phyloP scores from a whole-genome alignment of 2,888 invertebrate genomes.

The Petrolisthes cinctipes region DNA sequence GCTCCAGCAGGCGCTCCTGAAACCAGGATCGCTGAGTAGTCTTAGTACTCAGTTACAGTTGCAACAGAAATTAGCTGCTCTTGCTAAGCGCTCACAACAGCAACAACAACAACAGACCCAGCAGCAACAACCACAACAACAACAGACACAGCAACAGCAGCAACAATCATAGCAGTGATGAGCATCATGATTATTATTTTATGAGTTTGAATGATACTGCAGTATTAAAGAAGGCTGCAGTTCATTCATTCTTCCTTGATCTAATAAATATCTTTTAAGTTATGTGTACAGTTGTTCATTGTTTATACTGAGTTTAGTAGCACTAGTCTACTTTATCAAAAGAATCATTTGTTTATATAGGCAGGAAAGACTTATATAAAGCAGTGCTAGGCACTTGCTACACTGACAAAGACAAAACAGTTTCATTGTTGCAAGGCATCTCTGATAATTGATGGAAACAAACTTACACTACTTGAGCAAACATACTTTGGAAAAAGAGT shows the following conservation, averaged over 20 bases:
- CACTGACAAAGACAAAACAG: too few relatives aligned
- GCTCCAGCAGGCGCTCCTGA: conserved; percentile 49
- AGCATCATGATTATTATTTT: neutral
- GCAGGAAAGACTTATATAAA: too few relatives aligned
- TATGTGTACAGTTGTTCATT: neutral
- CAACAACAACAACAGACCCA: conserved; percentile 58
- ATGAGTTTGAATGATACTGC: too few relatives aligned
- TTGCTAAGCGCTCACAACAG: conserved; percentile 46
- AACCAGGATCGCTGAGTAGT: conserved; percentile 35
- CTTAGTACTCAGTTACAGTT: conserved; percentile 41
- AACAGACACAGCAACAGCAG: conserved; percentile 36
- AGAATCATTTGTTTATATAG: too few relatives aligned
- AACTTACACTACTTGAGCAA: too few relatives aligned
- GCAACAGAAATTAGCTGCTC: conserved; percentile 51
- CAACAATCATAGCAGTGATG: neutral
- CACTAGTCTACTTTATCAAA: neutral
- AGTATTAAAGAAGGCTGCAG: neutral
- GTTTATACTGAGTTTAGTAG: neutral
- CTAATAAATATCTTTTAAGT: neutral
- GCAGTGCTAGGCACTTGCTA: too few relatives aligned
- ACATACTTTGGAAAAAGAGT: too few relatives aligned
- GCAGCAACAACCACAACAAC: conserved; percentile 53
- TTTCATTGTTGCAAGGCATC: too few relatives aligned
- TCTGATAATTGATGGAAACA: too few relatives aligned
- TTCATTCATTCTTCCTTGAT: neutral